Base-by-base conservation (phyloP, 2,113 vertebrate genomes). In the Calidris pugnax region DNA sequence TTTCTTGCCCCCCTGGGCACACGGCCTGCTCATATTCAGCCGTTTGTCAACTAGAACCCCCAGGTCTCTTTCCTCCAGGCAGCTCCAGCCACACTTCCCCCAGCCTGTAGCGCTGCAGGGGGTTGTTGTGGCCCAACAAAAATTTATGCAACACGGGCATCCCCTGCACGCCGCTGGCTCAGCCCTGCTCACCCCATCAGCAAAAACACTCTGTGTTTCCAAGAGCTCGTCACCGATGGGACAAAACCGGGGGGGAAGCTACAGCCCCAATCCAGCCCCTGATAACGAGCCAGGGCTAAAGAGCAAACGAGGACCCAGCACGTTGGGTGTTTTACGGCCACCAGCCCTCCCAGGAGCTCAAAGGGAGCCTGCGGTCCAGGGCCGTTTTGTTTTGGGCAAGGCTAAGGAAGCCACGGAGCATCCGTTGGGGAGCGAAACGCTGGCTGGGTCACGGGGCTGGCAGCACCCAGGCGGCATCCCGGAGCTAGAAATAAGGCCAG, bases 341-440 rank as follows among this genome's bases (percentile, higher is more conserved):
- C 6, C 59, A 64, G 53, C 72, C 33, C 68, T 43, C 63, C 23
- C 23, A 55, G 72, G 20, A 64, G 39, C 47, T 57, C 11, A 0
- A 8, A 1, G 4, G 22, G 47, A 60, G 47, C 24, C 24, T 21
- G 30, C 1, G 1, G 23, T 14, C 83, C 71, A 53, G 71, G 27
- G 84, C 48, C 35, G 10, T 39, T 59, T 41, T 27, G 23, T 80
- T 79, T 69, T 12, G 35, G 47, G 71, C n/a, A 59, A 90, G 69
- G n/a, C 75, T 10, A 9, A 48, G 5, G 4, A 79, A 92, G 62
- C 66, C 78, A 22, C 1, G 1, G 60, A 91, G 37, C 47, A 57
- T 37, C 45, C 10, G 1, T 63, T 53, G 0, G 0, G 37, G 51
- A 71, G 28, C 0, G 0, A 67, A 63, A 28, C 0, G 0, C 0